Conservation (phyloP, 2,797 vertebrate genomes). For the Dryobates pubescens region DNA sequence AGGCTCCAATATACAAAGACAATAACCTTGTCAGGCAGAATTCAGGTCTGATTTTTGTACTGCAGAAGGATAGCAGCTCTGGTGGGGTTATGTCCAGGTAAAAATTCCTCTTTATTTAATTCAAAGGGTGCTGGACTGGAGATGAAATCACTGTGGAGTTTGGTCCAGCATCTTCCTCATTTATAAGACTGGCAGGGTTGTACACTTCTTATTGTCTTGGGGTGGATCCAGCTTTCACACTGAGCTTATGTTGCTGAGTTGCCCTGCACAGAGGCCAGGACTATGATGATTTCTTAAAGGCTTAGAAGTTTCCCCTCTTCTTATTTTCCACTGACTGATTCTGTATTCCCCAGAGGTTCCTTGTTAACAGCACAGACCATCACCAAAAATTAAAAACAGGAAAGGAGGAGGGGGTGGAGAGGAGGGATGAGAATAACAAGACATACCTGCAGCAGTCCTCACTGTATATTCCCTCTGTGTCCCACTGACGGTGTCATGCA, state of each 20-base stretch:
- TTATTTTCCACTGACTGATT: constrained; percentile 56
- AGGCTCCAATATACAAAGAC: neutral
- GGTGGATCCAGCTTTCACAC: neutral
- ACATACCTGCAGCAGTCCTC: constrained; percentile 58
- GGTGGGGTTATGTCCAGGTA: neutral
- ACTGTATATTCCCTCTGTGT: constrained; percentile 70
- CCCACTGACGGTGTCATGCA: constrained; percentile 62
- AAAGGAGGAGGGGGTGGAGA: neutral
- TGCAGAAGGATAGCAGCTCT: neutral
- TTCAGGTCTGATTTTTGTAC: neutral
- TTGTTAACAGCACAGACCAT: constrained; percentile 24
- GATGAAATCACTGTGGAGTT: neutral
- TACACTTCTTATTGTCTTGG: neutral
- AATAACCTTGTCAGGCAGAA: neutral
- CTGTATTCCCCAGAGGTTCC: constrained; percentile 39
- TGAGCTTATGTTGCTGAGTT: neutral
- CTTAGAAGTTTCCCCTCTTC: constrained; percentile 38
- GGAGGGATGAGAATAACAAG: constrained; percentile 40
- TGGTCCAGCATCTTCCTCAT: neutral
- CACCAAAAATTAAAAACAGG: constrained; percentile 59
- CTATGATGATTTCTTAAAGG: neutral
- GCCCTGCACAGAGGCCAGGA: constrained; percentile 34
- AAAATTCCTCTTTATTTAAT: neutral
- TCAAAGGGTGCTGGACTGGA: neutral
- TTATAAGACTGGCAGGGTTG: neutral